phyloP scores from a whole-genome alignment of 2,888 invertebrate species.

The Tanypteryx hageni region DNA sequence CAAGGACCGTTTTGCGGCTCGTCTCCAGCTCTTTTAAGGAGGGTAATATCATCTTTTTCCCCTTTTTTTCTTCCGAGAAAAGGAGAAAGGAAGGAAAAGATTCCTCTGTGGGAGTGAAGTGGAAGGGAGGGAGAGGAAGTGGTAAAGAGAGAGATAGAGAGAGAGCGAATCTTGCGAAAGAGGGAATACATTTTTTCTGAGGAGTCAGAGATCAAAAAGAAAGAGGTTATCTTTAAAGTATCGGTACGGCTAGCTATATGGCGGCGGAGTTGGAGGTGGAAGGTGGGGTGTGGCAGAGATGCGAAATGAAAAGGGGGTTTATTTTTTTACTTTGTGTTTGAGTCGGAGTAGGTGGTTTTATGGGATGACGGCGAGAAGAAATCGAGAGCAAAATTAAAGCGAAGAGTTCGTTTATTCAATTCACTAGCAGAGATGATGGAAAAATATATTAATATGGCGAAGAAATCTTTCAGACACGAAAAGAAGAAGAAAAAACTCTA shows the following conservation, averaged over 20 bases:
- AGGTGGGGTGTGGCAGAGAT: not conserved
- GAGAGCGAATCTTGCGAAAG: not conserved
- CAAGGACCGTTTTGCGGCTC: slow-evolving; percentile 19
- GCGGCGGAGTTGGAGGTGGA: too few species aligned
- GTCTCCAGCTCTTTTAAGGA: not conserved
- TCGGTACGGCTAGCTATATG: not conserved
- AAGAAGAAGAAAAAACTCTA: not conserved
- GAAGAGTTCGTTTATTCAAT: not conserved
- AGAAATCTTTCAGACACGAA: not conserved
- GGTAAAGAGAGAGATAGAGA: not conserved
- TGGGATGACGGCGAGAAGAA: not conserved
- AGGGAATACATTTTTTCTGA: not conserved
- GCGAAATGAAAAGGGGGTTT: not conserved
- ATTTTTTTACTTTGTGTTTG: not conserved
- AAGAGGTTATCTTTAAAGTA: not conserved
- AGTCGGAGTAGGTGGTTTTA: not conserved
- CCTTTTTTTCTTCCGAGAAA: not conserved
- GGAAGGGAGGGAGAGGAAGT: not conserved
- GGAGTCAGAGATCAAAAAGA: not conserved
- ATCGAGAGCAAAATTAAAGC: slow-evolving; percentile 3
- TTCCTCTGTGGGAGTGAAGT: not conserved
- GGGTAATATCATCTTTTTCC: not conserved
- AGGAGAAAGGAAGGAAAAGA: slow-evolving; percentile 7
- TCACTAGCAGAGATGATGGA: not conserved
- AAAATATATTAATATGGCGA: not conserved